Percentiles rank a stretch among this genome's conserved stretches.
Evolutionary conservation across 2,797 vertebrate species (phyloP).

Genomic region (Karalla daura): DNA sequence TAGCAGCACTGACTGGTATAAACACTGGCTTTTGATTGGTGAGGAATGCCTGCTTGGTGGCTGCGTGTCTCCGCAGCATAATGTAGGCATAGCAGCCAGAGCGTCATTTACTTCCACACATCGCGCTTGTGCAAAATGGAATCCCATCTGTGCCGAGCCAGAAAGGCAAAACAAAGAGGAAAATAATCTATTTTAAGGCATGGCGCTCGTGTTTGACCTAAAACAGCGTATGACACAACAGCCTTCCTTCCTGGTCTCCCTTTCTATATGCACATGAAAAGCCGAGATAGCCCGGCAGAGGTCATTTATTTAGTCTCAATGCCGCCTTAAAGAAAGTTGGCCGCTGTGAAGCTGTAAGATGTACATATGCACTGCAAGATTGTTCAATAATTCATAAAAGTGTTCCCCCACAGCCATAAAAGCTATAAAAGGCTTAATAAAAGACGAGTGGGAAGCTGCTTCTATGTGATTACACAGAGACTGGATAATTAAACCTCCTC

Average conservation of each 20-base stretch:
- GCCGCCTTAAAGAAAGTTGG: conserved; percentile 48
- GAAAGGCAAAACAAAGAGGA: conserved; percentile 49
- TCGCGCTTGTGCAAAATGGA: conserved; percentile 49
- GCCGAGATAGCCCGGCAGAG: conserved; percentile 34
- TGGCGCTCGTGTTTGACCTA: conserved; percentile 51
- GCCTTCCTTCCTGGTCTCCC: conserved; percentile 21
- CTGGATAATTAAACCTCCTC: conserved; percentile 77
- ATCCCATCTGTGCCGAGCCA: conserved; percentile 57
- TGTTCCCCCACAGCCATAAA: conserved; percentile 67
- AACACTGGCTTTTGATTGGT: conserved; percentile 12
- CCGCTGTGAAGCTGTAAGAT: conserved; percentile 35
- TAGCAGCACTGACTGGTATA: conserved; percentile 12
- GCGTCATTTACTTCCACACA: conserved; percentile 45
- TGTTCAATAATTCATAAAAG: conserved; percentile 77
- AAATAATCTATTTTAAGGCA: conserved; percentile 53
- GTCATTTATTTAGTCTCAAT: conserved; percentile 49
- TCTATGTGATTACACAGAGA: conserved; percentile 76
- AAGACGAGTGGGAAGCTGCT: conserved; percentile 72
- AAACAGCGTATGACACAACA: conserved; percentile 48
- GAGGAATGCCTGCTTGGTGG: conserved; percentile 23
- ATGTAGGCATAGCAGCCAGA: conserved; percentile 23
- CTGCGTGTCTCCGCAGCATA: conserved; percentile 8
- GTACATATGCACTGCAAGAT: conserved; percentile 52
- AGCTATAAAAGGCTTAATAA: conserved; percentile 74
- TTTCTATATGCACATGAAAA: conserved; percentile 44